These are phyloP conservation scores for Daktulosphaira vitifoliae DNA, from an alignment of 1,140 invertebrate species.

Conservation along the genomic window DNA sequence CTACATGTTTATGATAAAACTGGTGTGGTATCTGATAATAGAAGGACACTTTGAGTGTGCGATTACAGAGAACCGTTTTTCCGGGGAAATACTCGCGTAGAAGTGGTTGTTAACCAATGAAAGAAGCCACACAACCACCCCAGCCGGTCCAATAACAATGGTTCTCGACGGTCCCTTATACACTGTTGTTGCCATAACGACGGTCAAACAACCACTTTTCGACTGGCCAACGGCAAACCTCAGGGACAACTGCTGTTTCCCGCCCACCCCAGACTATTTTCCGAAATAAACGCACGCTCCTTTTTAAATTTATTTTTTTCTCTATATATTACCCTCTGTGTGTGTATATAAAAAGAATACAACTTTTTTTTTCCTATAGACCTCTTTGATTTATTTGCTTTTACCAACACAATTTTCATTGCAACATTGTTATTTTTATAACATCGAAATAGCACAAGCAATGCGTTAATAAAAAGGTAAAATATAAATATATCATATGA, in stretches of 20 bases:
- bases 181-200: neutral
- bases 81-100: neutral
- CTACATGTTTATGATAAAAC: too few relatives aligned
- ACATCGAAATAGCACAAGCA: too few relatives aligned
- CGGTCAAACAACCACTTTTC: constrained; percentile 13
- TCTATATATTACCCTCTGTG: too few relatives aligned
- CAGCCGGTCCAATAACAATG: neutral
- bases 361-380: neutral
- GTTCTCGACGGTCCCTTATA: neutral
- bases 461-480: too few relatives aligned
- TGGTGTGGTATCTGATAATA: too few relatives aligned
- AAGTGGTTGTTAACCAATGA: constrained; percentile 5
- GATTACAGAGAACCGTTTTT: neutral
- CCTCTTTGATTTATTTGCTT: too few relatives aligned
- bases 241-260: neutral
- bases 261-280: neutral
- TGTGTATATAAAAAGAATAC: neutral
- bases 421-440: too few relatives aligned
- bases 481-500: too few relatives aligned
- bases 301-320: neutral
- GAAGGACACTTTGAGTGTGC: neutral
- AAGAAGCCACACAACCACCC: neutral
- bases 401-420: too few relatives aligned
- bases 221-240: neutral
- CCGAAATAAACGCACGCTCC: neutral